phyloP scores from a whole-genome alignment of 1,140 invertebrate genomes.

The Sitobion miscanthi region DNA sequence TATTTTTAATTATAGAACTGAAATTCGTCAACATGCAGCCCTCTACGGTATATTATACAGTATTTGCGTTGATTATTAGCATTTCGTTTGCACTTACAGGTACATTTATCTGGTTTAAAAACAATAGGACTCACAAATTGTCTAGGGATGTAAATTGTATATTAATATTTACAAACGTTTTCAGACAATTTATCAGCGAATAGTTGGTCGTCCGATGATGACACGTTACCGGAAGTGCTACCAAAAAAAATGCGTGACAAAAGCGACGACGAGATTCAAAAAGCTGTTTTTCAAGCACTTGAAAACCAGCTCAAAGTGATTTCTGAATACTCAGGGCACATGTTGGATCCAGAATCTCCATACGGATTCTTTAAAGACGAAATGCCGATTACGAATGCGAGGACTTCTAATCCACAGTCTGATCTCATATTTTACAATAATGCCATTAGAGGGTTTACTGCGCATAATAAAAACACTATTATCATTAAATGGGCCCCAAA shows the following conservation, averaged over 20 bases:
- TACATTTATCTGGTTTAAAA: not conserved
- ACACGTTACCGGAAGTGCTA: constrained; percentile 18
- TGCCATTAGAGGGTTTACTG: constrained; percentile 34
- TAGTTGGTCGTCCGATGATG: constrained; percentile 31
- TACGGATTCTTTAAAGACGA: constrained; percentile 36
- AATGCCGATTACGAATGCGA: constrained; percentile 37
- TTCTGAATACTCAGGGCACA: not conserved
- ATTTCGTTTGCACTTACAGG: not conserved
- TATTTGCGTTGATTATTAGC: not conserved
- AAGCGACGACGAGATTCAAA: constrained; percentile 45
- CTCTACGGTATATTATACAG: not conserved
- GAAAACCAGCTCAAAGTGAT: constrained; percentile 31
- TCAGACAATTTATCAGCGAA: not conserved
- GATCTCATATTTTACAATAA: constrained; percentile 43
- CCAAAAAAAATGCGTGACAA: constrained; percentile 33
- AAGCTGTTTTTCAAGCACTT: constrained; percentile 19
- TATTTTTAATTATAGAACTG: not conserved
- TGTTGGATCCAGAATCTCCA: constrained; percentile 34
- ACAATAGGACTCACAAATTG: not conserved
- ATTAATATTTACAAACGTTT: not conserved
- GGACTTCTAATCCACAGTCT: constrained; percentile 12
- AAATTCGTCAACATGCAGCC: not conserved
- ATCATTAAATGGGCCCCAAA: constrained; percentile 36
- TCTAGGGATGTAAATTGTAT: not conserved
- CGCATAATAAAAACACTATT: not conserved